Evolutionary conservation across 2,113 vertebrate species (phyloP).

Genomic region (Laterallus jamaicensis): DNA sequence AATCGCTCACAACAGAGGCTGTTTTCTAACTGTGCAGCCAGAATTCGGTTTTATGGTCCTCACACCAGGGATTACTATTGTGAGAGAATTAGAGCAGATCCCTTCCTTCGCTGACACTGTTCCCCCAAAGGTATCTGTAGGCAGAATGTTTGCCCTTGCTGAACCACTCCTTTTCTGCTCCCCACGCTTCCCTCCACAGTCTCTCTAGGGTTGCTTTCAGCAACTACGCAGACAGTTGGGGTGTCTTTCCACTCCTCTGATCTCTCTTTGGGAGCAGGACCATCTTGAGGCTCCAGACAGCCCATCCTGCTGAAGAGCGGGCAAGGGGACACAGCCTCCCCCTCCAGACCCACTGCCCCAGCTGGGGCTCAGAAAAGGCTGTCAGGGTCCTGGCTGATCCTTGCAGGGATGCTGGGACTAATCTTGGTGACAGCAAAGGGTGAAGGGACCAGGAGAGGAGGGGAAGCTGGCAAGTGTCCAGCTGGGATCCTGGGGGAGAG

Average conservation of each 20-base stretch:
- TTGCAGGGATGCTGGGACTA: background rate
- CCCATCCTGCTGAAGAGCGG: background rate
- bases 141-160: background rate
- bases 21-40: background rate
- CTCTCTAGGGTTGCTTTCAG: background rate
- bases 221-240: background rate
- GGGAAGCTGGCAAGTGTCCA: background rate
- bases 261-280: background rate
- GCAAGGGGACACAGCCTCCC: background rate
- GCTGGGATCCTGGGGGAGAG: background rate
- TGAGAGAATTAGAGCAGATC: slow-evolving; percentile 3
- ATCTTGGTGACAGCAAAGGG: background rate
- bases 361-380: accelerated
- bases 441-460: background rate
- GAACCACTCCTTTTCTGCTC: background rate
- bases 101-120: background rate
- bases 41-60: background rate
- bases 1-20: background rate
- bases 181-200: accelerated
- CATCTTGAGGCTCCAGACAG: background rate
- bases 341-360: background rate
- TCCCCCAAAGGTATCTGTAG: slow-evolving; percentile 10
- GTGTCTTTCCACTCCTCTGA: background rate
- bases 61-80: background rate
- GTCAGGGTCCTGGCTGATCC: background rate